Conservation (phyloP, 2,888 invertebrate genomes). For the Mayetiola destructor region DNA sequence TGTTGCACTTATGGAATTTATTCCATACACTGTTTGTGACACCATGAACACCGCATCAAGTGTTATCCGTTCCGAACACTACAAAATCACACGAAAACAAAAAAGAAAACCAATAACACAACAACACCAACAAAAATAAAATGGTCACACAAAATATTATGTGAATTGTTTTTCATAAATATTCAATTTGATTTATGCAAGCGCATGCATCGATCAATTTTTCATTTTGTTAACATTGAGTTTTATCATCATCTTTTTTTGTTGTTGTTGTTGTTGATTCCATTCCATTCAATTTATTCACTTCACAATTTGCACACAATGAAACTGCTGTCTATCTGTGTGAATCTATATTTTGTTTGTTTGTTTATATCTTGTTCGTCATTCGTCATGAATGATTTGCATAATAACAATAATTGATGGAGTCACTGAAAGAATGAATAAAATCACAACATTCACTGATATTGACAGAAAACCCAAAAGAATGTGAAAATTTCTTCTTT, state of each 20-base stretch:
- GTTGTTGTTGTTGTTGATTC: neutral
- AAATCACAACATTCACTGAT: no score
- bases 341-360: neutral
- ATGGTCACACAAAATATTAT: no score
- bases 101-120: neutral
- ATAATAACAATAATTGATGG: neutral
- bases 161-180: no score
- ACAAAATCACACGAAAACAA: neutral
- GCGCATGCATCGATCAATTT: neutral
- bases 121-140: no score
- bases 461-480: no score
- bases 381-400: neutral
- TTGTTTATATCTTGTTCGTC: neutral
- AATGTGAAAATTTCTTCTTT: no score
- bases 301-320: no score
- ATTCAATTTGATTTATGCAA: slow-evolving; percentile 1
- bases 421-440: neutral
- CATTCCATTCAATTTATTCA: neutral
- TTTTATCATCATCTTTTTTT: neutral
- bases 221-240: neutral
- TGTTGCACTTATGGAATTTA: neutral
- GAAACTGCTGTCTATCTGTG: no score
- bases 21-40: neutral
- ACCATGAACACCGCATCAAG: neutral
- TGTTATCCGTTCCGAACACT: neutral